These are phyloP conservation scores for Typhlomys cinereus DNA, from an alignment of 2,113 vertebrate species.

Conservation along the genomic window DNA sequence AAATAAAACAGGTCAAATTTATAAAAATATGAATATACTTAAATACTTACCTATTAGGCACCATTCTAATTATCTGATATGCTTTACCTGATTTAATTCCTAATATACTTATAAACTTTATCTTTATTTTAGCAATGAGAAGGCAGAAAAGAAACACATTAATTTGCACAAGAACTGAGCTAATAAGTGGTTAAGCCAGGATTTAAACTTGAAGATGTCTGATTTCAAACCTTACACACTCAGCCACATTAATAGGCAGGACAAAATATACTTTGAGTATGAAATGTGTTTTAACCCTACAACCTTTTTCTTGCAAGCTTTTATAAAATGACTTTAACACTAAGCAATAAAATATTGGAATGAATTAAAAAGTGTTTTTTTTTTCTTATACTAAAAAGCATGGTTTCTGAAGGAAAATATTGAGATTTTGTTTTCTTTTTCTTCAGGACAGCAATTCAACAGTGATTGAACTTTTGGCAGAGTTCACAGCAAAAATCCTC, in stretches of 20 bases:
- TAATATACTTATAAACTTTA: constrained; percentile 14
- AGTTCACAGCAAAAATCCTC: not conserved
- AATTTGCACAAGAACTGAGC: not conserved
- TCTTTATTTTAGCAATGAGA: not conserved
- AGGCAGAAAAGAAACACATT: constrained; percentile 31
- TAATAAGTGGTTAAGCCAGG: not conserved
- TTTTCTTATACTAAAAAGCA: not conserved
- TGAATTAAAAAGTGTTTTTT: not conserved
- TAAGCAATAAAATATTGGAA: not conserved
- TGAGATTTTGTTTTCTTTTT: not conserved
- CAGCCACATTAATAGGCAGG: not conserved
- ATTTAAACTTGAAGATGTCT: constrained; percentile 1
- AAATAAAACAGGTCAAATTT: constrained; percentile 21
- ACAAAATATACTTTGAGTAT: not conserved
- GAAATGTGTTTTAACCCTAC: constrained; percentile 22
- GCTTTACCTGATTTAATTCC: not conserved
- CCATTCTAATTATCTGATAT: not conserved
- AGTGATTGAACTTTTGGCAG: not conserved
- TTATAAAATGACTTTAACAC: constrained; percentile 15
- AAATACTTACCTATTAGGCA: not conserved
- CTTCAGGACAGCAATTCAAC: not conserved
- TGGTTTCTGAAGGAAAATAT: not conserved
- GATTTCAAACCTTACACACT: not conserved
- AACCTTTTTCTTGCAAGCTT: constrained; percentile 1
- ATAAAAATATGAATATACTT: not conserved